Base-by-base conservation (phyloP, 2,113 vertebrate genomes). In the Microtus richardsoni region DNA sequence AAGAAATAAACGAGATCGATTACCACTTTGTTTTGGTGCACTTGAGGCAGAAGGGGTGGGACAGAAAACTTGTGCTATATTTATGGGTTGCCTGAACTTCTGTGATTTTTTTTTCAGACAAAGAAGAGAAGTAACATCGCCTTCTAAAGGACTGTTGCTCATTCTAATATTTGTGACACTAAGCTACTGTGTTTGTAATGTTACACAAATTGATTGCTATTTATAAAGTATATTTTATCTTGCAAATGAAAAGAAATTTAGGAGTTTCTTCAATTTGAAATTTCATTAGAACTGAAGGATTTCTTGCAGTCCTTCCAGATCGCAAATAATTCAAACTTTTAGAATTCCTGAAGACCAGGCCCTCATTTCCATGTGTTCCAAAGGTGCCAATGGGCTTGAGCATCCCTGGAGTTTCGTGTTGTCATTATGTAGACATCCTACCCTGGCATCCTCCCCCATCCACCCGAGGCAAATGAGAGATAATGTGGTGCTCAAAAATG, bases 1-100 rank as follows among this genome's bases (percentile, higher is more conserved):
- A 98, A 98, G 98, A 98, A 98, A 99, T 99, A 99, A 99, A 99
- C 96, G 77, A 98, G 98, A 98, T 97, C 98, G 98, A 99, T 98
- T 98, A 98, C 98, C 94, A 96, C 96, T 98, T 97, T 98, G 97
- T 97, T 98, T 98, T 97, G 97, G 89, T 95, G 97, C 94, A 96
- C 96, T 98, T 97, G 89, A 93, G 94, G 96, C 97, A 93, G 93
- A 96, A 96, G 71, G 73, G 47, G 39, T 86, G n/a, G 86, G 87
- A 84, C 78, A 87, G 89, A 97, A 98, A 98, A 98, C 97, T 98
- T 97, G 52, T 52, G 17, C 95, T 95, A 92, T 98, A 89, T 96
- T 95, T 93, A 74, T 82, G 83, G 98, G 97, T 98, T 98, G 97
- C 88, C 90, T 91, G 85, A 97, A 98, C 96, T 97, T 93, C 95